A percentile compares a stretch with the other conserved stretches of the same genome.
Evolutionary conservation across 2,797 vertebrate genomes (phyloP).

Genomic region (Valencia hispanica): DNA sequence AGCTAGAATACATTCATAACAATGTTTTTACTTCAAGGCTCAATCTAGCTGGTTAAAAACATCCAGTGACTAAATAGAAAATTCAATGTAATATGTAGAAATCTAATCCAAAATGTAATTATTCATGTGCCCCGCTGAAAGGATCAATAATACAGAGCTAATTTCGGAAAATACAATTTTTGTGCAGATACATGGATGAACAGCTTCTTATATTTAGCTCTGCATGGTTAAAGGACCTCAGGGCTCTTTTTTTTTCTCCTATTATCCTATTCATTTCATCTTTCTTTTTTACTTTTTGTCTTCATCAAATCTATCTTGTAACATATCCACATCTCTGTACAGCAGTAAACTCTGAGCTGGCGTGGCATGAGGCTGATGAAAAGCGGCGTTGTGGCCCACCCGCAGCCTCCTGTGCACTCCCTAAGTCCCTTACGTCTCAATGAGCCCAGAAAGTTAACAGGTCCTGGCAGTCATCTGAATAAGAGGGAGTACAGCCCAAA

Average conservation of each 20-base stretch:
- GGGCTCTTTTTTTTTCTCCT: background rate
- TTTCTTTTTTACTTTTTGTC: background rate
- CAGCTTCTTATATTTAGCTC: background rate
- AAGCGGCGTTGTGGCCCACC: constrained; percentile 56
- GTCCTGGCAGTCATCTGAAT: constrained; percentile 74
- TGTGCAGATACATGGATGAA: constrained; percentile 10
- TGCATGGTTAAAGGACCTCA: background rate
- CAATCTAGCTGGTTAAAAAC: background rate
- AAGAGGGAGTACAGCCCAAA: constrained; percentile 60
- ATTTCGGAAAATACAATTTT: constrained; percentile 11
- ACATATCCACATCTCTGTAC: constrained; percentile 32
- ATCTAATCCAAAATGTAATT: background rate
- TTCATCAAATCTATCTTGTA: constrained; percentile 22
- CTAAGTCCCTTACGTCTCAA: constrained; percentile 69
- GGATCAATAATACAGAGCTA: background rate
- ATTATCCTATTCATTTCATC: background rate
- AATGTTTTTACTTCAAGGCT: background rate
- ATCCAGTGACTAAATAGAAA: background rate
- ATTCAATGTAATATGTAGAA: background rate
- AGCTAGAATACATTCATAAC: background rate
- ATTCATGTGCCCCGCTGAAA: background rate
- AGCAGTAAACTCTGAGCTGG: constrained; percentile 36
- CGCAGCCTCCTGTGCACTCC: constrained; percentile 29
- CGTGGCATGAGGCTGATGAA: constrained; percentile 59
- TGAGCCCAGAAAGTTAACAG: constrained; percentile 71